Evolutionary conservation across 2,888 invertebrate species (phyloP).

Genomic region (Aphidius colemani): DNA sequence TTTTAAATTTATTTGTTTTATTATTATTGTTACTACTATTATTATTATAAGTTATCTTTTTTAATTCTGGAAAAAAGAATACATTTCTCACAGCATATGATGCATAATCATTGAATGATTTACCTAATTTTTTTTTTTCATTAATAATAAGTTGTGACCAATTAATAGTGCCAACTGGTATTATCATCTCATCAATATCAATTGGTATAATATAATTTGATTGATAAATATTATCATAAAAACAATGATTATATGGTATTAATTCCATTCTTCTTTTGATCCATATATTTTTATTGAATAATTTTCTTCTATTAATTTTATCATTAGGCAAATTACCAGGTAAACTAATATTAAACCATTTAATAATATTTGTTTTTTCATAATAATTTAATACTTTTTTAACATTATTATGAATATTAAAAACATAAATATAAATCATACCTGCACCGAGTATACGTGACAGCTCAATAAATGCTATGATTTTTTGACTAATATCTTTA

Average conservation of each 20-base stretch:
- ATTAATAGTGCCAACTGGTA: slow-evolving; percentile 67
- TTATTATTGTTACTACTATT: slow-evolving; percentile 30
- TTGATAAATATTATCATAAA: slow-evolving; percentile 71
- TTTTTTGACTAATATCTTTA: slow-evolving; percentile 66
- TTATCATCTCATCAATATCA: slow-evolving; percentile 75
- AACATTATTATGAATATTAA: slow-evolving; percentile 64
- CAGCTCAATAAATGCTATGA: slow-evolving; percentile 76
- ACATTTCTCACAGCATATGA: slow-evolving; percentile 71
- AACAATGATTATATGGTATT: slow-evolving; percentile 78
- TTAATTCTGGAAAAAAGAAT: slow-evolving; percentile 68
- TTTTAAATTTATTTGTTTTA: slow-evolving; percentile 37
- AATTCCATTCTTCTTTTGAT: slow-evolving; percentile 75
- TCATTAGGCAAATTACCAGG: slow-evolving; percentile 61
- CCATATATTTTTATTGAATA: slow-evolving; percentile 64
- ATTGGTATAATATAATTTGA: slow-evolving; percentile 72
- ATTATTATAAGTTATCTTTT: slow-evolving; percentile 26
- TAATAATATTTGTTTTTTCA: slow-evolving; percentile 54
- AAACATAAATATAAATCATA: slow-evolving; percentile 70
- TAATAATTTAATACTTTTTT: slow-evolving; percentile 66
- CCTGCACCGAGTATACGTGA: slow-evolving; percentile 72
- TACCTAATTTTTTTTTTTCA: slow-evolving; percentile 52
- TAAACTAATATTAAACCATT: slow-evolving; percentile 49
- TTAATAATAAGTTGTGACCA: slow-evolving; percentile 67
- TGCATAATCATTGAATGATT: slow-evolving; percentile 63
- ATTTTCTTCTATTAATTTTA: slow-evolving; percentile 53